Conservation (phyloP, 2,797 vertebrate genomes). For the Ctenosaura bakeri region DNA sequence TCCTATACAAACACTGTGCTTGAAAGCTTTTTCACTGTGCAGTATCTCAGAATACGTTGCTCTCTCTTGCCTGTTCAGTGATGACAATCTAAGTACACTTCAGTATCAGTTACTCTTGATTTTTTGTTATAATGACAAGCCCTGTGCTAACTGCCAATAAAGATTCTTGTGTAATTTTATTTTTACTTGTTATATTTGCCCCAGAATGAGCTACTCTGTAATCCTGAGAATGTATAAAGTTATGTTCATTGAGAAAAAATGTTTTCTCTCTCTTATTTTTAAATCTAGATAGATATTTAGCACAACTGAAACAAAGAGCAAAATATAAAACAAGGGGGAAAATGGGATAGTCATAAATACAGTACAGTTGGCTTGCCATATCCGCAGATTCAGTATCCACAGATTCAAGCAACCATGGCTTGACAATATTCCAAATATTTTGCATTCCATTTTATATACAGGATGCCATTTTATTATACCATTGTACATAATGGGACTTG, state of each 20-base stretch:
- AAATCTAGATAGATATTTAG: slow-evolving; percentile 45
- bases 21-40: neutral
- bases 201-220: slow-evolving; percentile 47
- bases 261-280: slow-evolving; percentile 47
- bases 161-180: neutral
- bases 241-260: slow-evolving; percentile 36
- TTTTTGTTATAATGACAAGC: neutral
- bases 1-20: neutral
- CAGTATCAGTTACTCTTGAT: neutral
- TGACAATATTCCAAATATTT: too few relatives aligned
- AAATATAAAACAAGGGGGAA: slow-evolving; percentile 40
- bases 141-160: neutral
- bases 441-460: too few relatives aligned
- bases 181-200: neutral
- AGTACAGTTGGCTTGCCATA: neutral
- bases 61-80: neutral
- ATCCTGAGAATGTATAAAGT: slow-evolving; percentile 59
- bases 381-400: too few relatives aligned
- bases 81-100: neutral
- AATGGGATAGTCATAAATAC: slow-evolving; percentile 20
- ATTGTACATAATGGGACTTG: too few relatives aligned
- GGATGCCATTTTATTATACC: too few relatives aligned
- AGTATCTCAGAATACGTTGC: neutral
- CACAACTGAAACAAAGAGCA: neutral
- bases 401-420: too few relatives aligned